phyloP scores from a whole-genome alignment of 2,113 vertebrate species.

The Electrona antarctica region DNA sequence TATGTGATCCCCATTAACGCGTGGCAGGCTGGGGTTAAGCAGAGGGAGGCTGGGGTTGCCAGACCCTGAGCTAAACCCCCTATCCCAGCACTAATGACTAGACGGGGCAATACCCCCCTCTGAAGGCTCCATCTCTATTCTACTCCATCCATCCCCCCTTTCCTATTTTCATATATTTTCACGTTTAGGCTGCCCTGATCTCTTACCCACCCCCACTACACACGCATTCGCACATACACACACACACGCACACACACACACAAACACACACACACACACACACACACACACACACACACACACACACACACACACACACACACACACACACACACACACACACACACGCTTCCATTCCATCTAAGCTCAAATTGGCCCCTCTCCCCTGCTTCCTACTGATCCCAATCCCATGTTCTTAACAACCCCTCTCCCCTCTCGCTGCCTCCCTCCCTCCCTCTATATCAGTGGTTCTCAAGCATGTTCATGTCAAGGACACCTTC shows the following conservation, averaged over 20 bases:
- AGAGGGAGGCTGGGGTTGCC: conserved; percentile 38
- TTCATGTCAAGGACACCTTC: too few relatives aligned
- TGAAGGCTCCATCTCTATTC: conserved; percentile 51
- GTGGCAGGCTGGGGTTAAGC: conserved; percentile 58
- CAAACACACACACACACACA: neutral
- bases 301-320: conserved; percentile 1
- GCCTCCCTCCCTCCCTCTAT: too few relatives aligned
- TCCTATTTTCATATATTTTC: conserved; percentile 58
- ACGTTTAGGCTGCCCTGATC: conserved; percentile 18
- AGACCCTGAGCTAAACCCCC: conserved; percentile 53
- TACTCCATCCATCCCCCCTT: conserved; percentile 50
- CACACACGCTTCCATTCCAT: conserved; percentile 39
- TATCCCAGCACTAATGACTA: conserved; percentile 58
- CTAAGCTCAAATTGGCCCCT: conserved; percentile 67
- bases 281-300: too few relatives aligned
- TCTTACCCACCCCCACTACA: neutral
- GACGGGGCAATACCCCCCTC: conserved; percentile 59
- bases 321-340: too few relatives aligned
- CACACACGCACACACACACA: too few relatives aligned
- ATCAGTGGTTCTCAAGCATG: too few relatives aligned
- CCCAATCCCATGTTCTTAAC: neutral
- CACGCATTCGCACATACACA: too few relatives aligned
- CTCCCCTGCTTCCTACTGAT: neutral
- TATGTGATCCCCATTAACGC: conserved; percentile 68
- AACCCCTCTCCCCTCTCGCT: neutral